Percentiles rank a stretch among this genome's conserved stretches.
Conservation (phyloP, 2,888 invertebrate genomes). For the Dasypogon diadema region DNA sequence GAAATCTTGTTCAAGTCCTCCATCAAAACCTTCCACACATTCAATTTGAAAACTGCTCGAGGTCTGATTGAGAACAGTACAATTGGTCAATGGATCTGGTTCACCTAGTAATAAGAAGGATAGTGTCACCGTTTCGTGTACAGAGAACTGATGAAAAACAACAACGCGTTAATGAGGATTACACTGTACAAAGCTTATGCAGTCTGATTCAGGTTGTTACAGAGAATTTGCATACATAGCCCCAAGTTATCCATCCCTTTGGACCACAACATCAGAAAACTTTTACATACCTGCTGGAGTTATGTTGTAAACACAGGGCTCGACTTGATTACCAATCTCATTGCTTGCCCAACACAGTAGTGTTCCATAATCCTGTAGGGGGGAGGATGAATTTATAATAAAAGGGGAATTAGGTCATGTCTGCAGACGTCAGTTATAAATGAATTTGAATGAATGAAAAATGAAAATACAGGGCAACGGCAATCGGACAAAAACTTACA, state of each 20-base stretch:
- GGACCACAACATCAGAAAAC: neutral
- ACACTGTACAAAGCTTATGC: too few species aligned
- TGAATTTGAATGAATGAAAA: neutral
- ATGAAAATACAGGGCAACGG: constrained; percentile 9
- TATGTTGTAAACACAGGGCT: constrained; percentile 80
- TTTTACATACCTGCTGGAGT: constrained; percentile 76
- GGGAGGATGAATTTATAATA: constrained; percentile 13
- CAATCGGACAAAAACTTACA: constrained; percentile 64
- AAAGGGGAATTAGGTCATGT: neutral
- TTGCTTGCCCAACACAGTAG: constrained; percentile 81
- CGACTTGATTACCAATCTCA: constrained; percentile 78
- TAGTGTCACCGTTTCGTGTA: neutral
- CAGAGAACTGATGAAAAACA: neutral
- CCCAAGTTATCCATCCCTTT: neutral
- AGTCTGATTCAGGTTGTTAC: too few species aligned
- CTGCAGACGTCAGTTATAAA: neutral
- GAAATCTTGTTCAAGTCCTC: constrained; percentile 80
- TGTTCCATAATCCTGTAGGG: constrained; percentile 76
- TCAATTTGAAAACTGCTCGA: constrained; percentile 79
- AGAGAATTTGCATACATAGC: too few species aligned
- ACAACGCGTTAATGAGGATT: neutral
- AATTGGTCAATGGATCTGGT: constrained; percentile 80
- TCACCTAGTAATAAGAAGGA: constrained; percentile 71
- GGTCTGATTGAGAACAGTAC: constrained; percentile 80
- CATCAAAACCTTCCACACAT: constrained; percentile 82